A percentile compares a stretch with the other conserved stretches of the same genome.
These are phyloP conservation scores for Dreissena rostriformis DNA, from an alignment of 1,140 invertebrate species.

Conservation along the genomic window DNA sequence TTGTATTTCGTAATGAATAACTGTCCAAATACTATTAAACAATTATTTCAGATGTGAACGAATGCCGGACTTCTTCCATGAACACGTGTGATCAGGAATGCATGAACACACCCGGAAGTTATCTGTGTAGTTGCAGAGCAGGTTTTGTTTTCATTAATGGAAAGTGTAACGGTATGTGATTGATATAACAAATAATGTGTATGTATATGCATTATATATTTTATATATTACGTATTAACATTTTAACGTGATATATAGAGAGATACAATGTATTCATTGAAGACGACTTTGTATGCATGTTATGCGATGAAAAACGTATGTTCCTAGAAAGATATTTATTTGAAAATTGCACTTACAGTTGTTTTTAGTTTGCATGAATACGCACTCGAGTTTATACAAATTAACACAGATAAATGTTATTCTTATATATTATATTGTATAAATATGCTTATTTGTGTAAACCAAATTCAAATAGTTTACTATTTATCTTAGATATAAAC, in stretches of 20 bases:
- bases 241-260: not conserved
- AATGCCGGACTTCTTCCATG: not conserved
- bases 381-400: too few relatives aligned
- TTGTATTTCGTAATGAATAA: too few relatives aligned
- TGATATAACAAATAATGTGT: not conserved
- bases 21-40: too few relatives aligned
- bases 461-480: not conserved
- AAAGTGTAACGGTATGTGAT: constrained; percentile 31
- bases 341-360: not conserved
- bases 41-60: not conserved
- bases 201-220: not conserved
- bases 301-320: too few relatives aligned
- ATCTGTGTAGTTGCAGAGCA: constrained; percentile 29
- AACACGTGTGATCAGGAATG: constrained; percentile 39
- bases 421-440: not conserved
- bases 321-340: too few relatives aligned
- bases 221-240: not conserved
- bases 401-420: not conserved
- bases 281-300: too few relatives aligned
- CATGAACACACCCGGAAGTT: constrained; percentile 39
- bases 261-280: too few relatives aligned
- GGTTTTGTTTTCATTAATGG: constrained; percentile 26
- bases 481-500: constrained; percentile 75
- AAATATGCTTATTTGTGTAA: not conserved
- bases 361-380: not conserved